Evolutionary conservation across 2,888 invertebrate genomes (phyloP), one percentile per base, ranked within the genome.

Genomic region (Ypsolopha sequella): DNA sequence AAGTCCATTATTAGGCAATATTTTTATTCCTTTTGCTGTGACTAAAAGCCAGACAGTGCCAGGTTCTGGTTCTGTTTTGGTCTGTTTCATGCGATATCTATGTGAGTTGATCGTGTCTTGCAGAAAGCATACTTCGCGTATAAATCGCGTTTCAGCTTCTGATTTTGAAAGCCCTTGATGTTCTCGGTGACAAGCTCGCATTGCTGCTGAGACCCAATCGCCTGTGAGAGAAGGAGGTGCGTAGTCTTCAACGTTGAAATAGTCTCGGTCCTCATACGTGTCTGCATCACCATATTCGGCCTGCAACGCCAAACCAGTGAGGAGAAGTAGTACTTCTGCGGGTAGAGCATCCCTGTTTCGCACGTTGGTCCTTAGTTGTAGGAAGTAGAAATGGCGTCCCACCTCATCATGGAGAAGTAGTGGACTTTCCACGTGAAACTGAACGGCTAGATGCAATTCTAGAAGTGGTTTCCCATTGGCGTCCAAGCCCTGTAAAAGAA

Each of bases 371-470:
- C 96, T 93, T 73, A 99, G 87, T 87, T 99, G 98, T 64, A 96
- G 89, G 86, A 97, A 99, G 82, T 98, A 99, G 72, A 97, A 93
- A 76, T 96, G 95, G 54, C 96, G 90, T 51, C 97, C 95, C 62
- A 94, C 91, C 70, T 96, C 96, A 88, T 98, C 97, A 80, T 95
- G 92, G 70, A 97, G 88, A 59, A 97, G 90, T 64, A 95, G 89
- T 56, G 96, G 95, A 72, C 95, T 95, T 86, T 97, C 96, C 68
- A 97, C 94, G 87, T 97, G 97, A 82, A 95, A 97, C 82, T 97
- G 95, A 68, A 97, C 95, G 61, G 95, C 92, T 76, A 97, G 93
- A 84, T 96, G 93, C 76, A 97, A 90, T 66, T 94, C 94, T 68
- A 97, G 89, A 56, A 96, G 91, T 55, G 97, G 96, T 68, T 94